phyloP scores from a whole-genome alignment of 2,888 invertebrate species.

The Scaptodrosophila latifasciaeformis region DNA sequence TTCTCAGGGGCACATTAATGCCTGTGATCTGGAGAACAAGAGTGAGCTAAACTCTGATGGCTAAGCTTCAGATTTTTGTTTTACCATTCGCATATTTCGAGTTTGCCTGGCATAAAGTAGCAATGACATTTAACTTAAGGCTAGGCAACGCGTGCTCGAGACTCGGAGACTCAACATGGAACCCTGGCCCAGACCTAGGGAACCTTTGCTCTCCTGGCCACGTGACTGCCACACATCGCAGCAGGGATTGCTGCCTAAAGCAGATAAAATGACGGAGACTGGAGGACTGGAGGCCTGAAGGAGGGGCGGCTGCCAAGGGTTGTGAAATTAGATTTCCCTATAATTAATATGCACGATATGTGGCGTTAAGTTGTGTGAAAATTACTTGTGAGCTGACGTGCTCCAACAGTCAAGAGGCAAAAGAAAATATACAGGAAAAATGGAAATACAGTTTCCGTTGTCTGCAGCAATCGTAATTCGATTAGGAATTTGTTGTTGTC shows the following conservation, averaged over 20 bases:
- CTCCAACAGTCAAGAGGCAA: background rate
- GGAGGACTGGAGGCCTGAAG: too few species aligned
- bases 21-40: background rate
- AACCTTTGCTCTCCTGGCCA: background rate
- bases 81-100: background rate
- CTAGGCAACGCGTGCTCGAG: background rate
- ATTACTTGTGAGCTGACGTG: slow-evolving; percentile 46
- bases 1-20: background rate
- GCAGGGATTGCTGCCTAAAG: too few species aligned
- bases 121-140: slow-evolving; percentile 1
- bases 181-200: background rate
- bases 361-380: slow-evolving; percentile 66
- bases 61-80: background rate
- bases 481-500: background rate
- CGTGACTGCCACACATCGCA: background rate
- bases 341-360: slow-evolving; percentile 68
- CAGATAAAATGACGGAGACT: too few species aligned
- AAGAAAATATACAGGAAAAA: background rate
- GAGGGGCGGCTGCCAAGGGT: background rate
- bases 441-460: background rate
- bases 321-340: slow-evolving; percentile 15
- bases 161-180: background rate
- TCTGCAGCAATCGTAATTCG: slow-evolving; percentile 2
- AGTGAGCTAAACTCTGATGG: background rate
- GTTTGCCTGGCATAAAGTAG: background rate